Base-by-base conservation (phyloP, 2,888 invertebrate species). In the Stenoptilia bipunctidactyla region DNA sequence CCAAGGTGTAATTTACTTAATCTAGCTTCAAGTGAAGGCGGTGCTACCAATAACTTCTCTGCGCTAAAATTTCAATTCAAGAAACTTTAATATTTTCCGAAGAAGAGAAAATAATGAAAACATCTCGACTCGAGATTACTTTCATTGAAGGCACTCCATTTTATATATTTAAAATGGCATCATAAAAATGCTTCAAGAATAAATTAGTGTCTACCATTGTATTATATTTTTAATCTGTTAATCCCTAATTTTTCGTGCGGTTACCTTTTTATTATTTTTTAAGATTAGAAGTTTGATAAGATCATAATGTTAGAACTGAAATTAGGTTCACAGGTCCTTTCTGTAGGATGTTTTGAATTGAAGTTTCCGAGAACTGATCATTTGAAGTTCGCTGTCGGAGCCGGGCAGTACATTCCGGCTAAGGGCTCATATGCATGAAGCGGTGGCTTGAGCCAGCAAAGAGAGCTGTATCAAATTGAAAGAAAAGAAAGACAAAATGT, bases 361-460 rank as follows among this genome's bases (percentile, higher is more conserved):
- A 42, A 40, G 38, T 39, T 37, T 30, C 20, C 12, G 10, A 30
- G 10, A 30, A 8, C n/a, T 30, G 30, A 4, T 30, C 37, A 30
- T 33, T 39, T 45, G 45, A 41, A 42, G 40, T 45, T 30, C 14
- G 38, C 45, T 34, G 38, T 55, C 67, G 65, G 66, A 66, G 68
- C 55, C 64, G 58, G 65, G 61, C 65, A 43, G 48, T 46, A 53
- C 49, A 49, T 52, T 42, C 59, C 61, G 61, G 61, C 56, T 30
- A 12, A 30, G 10, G 12, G 30, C n/a, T n/a, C n/a, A 12, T 30
- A 30, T 12, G n/a, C 30, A 10, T 30, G 30, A 4, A 30, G 12
- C 30, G 30, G 12, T 30, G 6, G 6, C 20, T 20, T 20, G 3
- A 5, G 8, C 8, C 8, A 20, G 20, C 4, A 8, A 20, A 20